phyloP scores from a whole-genome alignment of 2,888 invertebrate species.

The Diaphora mendica region DNA sequence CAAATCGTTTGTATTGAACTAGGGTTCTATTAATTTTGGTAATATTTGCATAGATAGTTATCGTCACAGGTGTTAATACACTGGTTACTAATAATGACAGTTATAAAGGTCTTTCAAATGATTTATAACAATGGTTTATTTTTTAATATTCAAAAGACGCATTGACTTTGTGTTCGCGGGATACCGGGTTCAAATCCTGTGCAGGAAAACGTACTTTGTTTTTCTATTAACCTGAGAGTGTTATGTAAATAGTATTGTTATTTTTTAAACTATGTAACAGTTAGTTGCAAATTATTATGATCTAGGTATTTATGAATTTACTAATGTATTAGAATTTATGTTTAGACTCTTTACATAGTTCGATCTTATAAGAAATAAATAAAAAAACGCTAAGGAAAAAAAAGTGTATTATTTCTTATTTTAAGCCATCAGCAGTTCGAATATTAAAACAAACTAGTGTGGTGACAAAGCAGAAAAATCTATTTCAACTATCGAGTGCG shows the following conservation, averaged over 20 bases:
- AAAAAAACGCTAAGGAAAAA: background rate
- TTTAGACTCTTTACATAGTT: background rate
- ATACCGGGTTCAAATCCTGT: slow-evolving; percentile 11
- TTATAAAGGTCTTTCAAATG: slow-evolving; percentile 35
- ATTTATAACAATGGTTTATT: slow-evolving; percentile 14
- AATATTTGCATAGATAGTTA: slow-evolving; percentile 52
- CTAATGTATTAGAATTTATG: background rate
- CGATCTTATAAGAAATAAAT: no score
- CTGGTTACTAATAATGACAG: slow-evolving; percentile 51
- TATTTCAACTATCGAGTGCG: slow-evolving; percentile 53
- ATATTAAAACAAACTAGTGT: slow-evolving; percentile 37
- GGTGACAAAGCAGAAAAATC: slow-evolving; percentile 56
- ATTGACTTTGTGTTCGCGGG: background rate
- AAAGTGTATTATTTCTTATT: background rate
- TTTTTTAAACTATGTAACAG: background rate
- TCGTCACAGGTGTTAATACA: slow-evolving; percentile 57
- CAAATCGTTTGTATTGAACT: background rate
- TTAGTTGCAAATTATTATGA: background rate
- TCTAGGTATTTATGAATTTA: no score
- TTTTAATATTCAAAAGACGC: slow-evolving; percentile 43
- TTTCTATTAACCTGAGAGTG: background rate
- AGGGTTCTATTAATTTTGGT: slow-evolving; percentile 26
- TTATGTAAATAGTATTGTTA: background rate
- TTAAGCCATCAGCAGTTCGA: slow-evolving; percentile 1
- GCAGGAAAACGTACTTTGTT: background rate